Evolutionary conservation across 1,140 invertebrate genomes (phyloP).

Genomic region (Bacillus rossius): DNA sequence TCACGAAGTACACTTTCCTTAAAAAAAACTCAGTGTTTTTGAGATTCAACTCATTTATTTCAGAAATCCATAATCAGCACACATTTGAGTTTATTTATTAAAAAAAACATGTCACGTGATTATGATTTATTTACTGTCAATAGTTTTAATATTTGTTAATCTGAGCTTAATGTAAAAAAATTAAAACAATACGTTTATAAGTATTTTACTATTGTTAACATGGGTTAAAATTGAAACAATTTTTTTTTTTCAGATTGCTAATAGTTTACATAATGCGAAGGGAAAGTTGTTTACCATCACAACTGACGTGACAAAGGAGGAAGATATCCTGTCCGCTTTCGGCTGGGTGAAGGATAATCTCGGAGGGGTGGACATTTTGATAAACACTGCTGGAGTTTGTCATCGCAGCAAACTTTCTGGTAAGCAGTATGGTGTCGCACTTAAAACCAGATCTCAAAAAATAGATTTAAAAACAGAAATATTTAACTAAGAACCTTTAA

Average conservation of each 20-base stretch:
- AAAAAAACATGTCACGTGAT: no score
- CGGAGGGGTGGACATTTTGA: conserved; percentile 59
- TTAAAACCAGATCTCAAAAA: no score
- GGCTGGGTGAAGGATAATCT: conserved; percentile 51
- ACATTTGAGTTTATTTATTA: no score
- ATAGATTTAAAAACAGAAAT: no score
- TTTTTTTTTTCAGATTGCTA: neutral
- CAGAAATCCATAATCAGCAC: no score
- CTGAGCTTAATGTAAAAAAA: neutral
- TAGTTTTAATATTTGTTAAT: neutral
- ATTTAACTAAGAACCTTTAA: no score
- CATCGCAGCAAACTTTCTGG: no score
- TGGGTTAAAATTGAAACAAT: neutral
- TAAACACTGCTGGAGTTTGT: conserved; percentile 66
- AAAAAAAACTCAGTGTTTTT: no score
- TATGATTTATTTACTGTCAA: no score
- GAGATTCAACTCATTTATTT: no score
- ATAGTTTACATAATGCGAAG: conserved; percentile 20
- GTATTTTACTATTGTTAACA: neutral
- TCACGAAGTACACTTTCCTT: no score
- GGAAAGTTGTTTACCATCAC: conserved; percentile 45
- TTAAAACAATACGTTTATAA: neutral
- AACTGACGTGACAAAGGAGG: conserved; percentile 59
- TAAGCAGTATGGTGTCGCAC: no score
- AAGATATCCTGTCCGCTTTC: conserved; percentile 60